These are phyloP conservation scores for Apis mellifera DNA, from an alignment of 1,140 invertebrate genomes.

Conservation along the genomic window DNA sequence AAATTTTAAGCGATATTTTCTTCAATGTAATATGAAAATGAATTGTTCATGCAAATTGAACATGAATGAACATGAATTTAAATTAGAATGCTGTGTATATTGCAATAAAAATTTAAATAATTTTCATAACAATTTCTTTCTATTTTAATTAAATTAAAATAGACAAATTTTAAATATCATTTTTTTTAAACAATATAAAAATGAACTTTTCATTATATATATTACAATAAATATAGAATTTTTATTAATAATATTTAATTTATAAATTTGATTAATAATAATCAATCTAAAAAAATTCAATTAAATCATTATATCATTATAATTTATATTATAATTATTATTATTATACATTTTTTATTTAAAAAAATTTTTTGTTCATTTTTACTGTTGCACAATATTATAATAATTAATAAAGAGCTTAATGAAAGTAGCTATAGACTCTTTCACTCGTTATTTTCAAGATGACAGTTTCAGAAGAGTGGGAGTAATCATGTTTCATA, in stretches of 20 bases:
- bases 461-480: neutral
- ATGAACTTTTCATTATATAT: too few relatives aligned
- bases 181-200: too few relatives aligned
- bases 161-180: too few relatives aligned
- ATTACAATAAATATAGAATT: too few relatives aligned
- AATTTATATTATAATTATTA: neutral
- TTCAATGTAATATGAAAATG: neutral
- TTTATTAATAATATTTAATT: too few relatives aligned
- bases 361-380: neutral
- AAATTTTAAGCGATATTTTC: neutral
- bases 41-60: neutral
- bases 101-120: neutral
- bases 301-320: neutral
- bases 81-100: too few relatives aligned
- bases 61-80: neutral
- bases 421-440: neutral
- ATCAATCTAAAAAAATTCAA: neutral
- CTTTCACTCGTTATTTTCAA: neutral
- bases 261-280: neutral
- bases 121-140: neutral
- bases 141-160: neutral
- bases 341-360: neutral
- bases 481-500: neutral
- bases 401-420: neutral
- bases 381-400: neutral